Base-by-base conservation (phyloP, 2,113 vertebrate species). In the Acrocephalus arundinaceus region DNA sequence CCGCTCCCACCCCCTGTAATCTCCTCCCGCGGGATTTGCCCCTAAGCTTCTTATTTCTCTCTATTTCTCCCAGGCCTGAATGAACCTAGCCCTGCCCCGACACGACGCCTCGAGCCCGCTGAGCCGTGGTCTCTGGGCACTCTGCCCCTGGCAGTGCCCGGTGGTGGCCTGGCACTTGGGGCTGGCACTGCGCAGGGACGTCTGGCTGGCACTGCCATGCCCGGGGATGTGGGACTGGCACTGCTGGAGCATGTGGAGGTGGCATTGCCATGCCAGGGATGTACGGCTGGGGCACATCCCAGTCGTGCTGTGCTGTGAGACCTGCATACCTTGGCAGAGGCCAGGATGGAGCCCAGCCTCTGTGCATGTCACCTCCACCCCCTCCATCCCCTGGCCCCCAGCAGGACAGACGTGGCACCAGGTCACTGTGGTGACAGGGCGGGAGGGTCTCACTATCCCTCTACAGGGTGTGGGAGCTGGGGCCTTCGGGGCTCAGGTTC, bases 21-120 rank as follows among this genome's bases (percentile, higher is more conserved):
- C 93, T 51, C 71, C 89, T 88, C 87, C 78, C 0, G 6, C 1
- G 4, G 94, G 91, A 91, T 94, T 96, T 95, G 59, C 46, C 95
- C 90, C 46, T 97, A 95, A 97, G 93, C 96, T 96, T 59, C 82
- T 97, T 96, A 97, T 94, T 97, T 94, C 89, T 97, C 95, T 96
- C 95, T 96, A 35, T 96, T 95, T 97, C 95, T 91, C 72, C 67
- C 23, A 66, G 75, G 75, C 91, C 75, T 63, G 78, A 91, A 88
- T 0, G 6, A 87, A 68, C 54, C 75, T 45, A 54, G 3, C 39
- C 45, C 45, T 68, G 61, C 85, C 84, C 63, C 3, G 0, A 71
- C 1, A 13, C 22, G 1, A 79, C 24, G 24, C 90, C 82, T 85
- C 13, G 3, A 12, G 7, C 48, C 77, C 0, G 4, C 75, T 88